phyloP scores from a whole-genome alignment of 2,888 invertebrate species.

The Prosapia bicincta region DNA sequence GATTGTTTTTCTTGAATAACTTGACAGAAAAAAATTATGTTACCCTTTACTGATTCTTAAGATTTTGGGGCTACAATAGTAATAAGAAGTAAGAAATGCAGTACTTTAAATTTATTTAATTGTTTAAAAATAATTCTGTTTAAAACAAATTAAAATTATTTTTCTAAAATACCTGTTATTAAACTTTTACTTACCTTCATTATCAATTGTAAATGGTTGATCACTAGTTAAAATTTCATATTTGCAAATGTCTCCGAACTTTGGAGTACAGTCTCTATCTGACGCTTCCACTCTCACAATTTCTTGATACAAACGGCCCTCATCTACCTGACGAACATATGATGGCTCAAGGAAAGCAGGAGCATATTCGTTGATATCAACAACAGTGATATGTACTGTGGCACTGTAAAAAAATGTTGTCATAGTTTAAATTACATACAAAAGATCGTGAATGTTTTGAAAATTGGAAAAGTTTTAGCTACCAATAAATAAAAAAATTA shows the following conservation, averaged over 20 bases:
- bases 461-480: too few species aligned
- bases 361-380: conserved; percentile 94
- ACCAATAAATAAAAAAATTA: too few species aligned
- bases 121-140: too few species aligned
- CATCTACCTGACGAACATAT: conserved; percentile 87
- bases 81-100: not conserved
- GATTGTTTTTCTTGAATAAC: too few species aligned
- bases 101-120: not conserved
- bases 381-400: conserved; percentile 89
- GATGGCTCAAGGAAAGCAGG: conserved; percentile 89
- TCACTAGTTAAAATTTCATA: conserved; percentile 93
- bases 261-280: conserved; percentile 93
- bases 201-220: conserved; percentile 87
- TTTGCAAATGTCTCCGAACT: conserved; percentile 94
- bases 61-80: too few species aligned
- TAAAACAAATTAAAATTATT: too few species aligned
- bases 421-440: too few species aligned
- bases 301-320: conserved; percentile 85
- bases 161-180: too few species aligned
- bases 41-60: too few species aligned
- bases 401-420: conserved; percentile 57
- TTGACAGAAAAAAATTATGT: too few species aligned
- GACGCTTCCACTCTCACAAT: conserved; percentile 88
- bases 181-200: conserved; percentile 75
- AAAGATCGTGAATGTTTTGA: too few species aligned